Conservation (phyloP, 2,113 vertebrate genomes). For the Leucosticte australis region DNA sequence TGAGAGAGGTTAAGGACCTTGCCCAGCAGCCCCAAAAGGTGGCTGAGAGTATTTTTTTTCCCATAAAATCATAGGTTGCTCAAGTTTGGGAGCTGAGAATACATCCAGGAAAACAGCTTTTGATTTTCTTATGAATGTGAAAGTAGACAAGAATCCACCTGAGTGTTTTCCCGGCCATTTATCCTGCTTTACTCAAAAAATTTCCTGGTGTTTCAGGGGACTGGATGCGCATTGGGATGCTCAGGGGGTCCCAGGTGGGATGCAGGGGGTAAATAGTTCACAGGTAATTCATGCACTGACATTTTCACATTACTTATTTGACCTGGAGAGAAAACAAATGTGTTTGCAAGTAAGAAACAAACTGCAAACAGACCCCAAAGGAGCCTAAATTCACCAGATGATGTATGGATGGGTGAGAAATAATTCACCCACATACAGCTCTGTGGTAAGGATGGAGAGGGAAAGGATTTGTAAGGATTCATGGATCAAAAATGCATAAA, state of each 20-base stretch:
- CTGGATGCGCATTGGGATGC: rapidly evolving
- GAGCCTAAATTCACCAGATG: not conserved
- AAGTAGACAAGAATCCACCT: not conserved
- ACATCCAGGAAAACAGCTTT: not conserved
- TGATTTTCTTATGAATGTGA: not conserved
- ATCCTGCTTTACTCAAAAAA: not conserved
- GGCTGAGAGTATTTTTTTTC: not conserved
- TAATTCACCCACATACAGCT: not conserved
- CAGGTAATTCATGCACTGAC: slow-evolving; percentile 15
- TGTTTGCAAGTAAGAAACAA: not conserved
- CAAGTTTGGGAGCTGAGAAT: not conserved
- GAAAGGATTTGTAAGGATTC: not conserved
- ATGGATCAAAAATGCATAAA: not conserved
- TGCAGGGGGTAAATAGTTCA: not conserved
- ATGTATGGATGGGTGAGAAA: not conserved
- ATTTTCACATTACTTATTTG: not conserved
- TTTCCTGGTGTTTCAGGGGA: not conserved
- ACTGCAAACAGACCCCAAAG: not conserved
- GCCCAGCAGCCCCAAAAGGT: rapidly evolving
- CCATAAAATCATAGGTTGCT: not conserved
- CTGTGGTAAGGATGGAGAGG: not conserved
- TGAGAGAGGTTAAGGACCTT: not conserved
- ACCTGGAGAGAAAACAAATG: slow-evolving; percentile 20
- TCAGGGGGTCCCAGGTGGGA: not conserved
- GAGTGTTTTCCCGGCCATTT: not conserved